These are phyloP conservation scores for Macquaria australasica DNA, from an alignment of 2,113 vertebrate genomes.

Conservation along the genomic window DNA sequence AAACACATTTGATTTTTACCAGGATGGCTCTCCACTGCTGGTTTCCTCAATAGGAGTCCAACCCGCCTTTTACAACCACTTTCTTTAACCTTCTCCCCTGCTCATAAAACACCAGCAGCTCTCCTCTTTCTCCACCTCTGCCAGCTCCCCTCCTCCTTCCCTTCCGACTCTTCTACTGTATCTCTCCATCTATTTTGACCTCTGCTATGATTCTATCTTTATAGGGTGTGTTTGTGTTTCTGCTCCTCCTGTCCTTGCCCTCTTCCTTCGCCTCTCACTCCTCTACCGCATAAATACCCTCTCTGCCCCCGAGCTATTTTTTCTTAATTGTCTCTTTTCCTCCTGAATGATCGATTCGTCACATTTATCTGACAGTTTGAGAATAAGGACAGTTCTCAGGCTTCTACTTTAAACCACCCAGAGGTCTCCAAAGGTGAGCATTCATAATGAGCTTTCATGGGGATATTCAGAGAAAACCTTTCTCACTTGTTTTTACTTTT, in stretches of 20 bases:
- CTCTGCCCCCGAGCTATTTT: constrained; percentile 51
- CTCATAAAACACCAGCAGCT: constrained; percentile 72
- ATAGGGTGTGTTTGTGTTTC: constrained; percentile 56
- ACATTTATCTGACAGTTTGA: constrained; percentile 58
- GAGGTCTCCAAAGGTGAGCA: constrained; percentile 41
- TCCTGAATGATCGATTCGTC: constrained; percentile 66
- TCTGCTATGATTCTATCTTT: constrained; percentile 64
- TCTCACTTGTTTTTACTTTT: neutral
- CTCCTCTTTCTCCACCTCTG: constrained; percentile 34
- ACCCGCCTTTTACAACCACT: constrained; percentile 67
- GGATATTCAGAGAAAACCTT: neutral
- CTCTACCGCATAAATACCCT: constrained; percentile 32
- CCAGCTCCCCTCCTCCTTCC: constrained; percentile 16
- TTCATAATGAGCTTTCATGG: constrained; percentile 20
- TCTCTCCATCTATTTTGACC: constrained; percentile 68
- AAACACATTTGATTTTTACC: constrained; percentile 83
- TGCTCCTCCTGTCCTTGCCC: constrained; percentile 60
- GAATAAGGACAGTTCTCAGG: constrained; percentile 29
- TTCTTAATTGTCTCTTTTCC: constrained; percentile 66
- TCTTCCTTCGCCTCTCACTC: constrained; percentile 33
- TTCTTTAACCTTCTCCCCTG: constrained; percentile 79
- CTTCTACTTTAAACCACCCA: constrained; percentile 11
- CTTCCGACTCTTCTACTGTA: constrained; percentile 33
- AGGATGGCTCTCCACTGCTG: constrained; percentile 51
- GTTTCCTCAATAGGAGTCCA: constrained; percentile 61